Base-by-base conservation (phyloP, 2,113 vertebrate genomes). In the Onychostruthus taczanowskii region DNA sequence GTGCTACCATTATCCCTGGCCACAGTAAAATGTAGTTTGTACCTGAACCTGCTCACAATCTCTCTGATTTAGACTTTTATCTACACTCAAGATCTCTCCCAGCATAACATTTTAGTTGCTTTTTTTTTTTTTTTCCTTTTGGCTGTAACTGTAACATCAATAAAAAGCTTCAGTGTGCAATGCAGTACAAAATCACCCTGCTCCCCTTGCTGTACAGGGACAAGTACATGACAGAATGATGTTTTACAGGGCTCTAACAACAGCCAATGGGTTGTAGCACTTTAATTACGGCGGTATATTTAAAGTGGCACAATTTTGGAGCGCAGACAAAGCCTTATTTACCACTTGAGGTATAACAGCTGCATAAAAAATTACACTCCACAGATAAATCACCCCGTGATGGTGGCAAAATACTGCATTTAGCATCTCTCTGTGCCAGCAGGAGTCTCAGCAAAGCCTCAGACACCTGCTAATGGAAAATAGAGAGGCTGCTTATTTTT, bases 241-340 rank as follows among this genome's bases (percentile, higher is more conserved):
- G 58, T 79, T 95, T 95, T 89, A 93, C 90, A 93, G 52, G 88
- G 82, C 78, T 82, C 53, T 87, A 93, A 91, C 69, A 77, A 59
- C 91, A 83, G 87, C 81, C 77, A 93, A 24, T 39, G 66, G 18
- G 6, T 72, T 94, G 69, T 64, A 84, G 83, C 68, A 76, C 89
- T 93, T 93, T 81, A 95, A 89, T 84, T 93, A 66, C 17, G 7
- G 81, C 11, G 56, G 50, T 93, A 87, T 87, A 95, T 88, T 96
- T 92, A 86, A 94, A 95, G 75, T 79, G 86, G 61, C 91, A 94
- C 79, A 41, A 64, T 88, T 90, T 50, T 68, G 66, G 62, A 92
- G 59, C 8, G 16, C 63, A 83, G 79, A 76, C 75, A 92, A 92
- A 84, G 75, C 47, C 83, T 79, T 90, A 92, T 88, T 95, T 95